A percentile compares a stretch with the other conserved stretches of the same genome.
Evolutionary conservation across 2,888 invertebrate genomes (phyloP).

Genomic region (Melolontha melolontha): DNA sequence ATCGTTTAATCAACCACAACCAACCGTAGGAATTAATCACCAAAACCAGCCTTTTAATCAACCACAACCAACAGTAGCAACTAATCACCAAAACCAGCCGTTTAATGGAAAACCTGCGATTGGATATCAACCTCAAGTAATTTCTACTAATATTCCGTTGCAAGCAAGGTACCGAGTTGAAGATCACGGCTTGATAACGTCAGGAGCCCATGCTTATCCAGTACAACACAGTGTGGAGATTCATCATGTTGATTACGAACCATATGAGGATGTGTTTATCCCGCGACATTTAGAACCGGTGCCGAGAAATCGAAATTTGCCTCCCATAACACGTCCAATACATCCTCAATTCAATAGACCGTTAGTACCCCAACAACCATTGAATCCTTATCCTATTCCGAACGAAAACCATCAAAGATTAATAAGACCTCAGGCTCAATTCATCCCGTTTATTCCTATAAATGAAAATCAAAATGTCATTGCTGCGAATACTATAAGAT

Average conservation of each 20-base stretch:
- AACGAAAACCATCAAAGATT: conserved; percentile 42
- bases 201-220: conserved; percentile 42
- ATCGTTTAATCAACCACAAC: background rate
- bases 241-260: conserved; percentile 44
- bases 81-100: conserved; percentile 1
- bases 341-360: conserved; percentile 31
- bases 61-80: background rate
- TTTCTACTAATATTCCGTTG: conserved; percentile 17
- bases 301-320: conserved; percentile 12
- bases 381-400: conserved; percentile 39
- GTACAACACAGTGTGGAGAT: conserved; percentile 48
- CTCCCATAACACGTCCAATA: conserved; percentile 34
- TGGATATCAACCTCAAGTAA: background rate
- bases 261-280: conserved; percentile 5
- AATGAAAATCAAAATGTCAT: too few relatives aligned
- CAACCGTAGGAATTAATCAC: background rate
- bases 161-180: conserved; percentile 13
- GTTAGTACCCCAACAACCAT: conserved; percentile 15
- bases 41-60: background rate
- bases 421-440: conserved; percentile 31
- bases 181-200: conserved; percentile 12
- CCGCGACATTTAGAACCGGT: conserved; percentile 2
- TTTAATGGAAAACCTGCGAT: background rate
- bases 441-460: background rate
- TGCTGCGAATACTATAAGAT: too few relatives aligned